Percentiles rank a stretch among this genome's conserved stretches.
These are phyloP conservation scores for Diacarnus erythraeanus DNA, from an alignment of 37 sponge, comb jelly and placozoan genomes.

Conservation along the genomic window DNA sequence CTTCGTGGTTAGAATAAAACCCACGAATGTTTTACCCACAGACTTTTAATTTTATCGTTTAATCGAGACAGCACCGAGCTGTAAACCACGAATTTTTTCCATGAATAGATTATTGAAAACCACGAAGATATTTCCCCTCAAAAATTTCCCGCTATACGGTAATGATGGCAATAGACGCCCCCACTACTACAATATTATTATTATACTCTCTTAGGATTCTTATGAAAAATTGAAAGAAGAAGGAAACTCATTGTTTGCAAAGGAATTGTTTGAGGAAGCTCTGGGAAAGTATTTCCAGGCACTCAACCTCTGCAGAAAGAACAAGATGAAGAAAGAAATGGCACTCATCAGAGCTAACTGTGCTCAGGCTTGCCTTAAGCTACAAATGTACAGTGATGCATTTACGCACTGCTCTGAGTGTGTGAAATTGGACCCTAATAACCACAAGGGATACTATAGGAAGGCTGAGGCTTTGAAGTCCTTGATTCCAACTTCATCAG, in stretches of 20 bases:
- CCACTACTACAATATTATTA: too few relatives aligned
- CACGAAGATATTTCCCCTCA: too few relatives aligned
- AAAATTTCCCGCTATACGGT: too few relatives aligned
- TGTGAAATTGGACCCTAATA: conserved; percentile 20
- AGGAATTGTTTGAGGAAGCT: conserved; percentile 15
- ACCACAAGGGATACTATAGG: conserved; percentile 44
- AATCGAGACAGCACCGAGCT: too few relatives aligned
- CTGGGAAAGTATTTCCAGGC: conserved; percentile 45
- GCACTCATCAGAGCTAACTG: conserved; percentile 43
- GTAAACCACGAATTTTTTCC: too few relatives aligned
- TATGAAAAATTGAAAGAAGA: conserved; percentile 16
- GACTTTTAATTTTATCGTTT: too few relatives aligned
- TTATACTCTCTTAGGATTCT: background rate
- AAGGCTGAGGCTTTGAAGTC: conserved; percentile 33
- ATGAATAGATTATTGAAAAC: too few relatives aligned
- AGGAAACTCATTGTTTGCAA: conserved; percentile 11
- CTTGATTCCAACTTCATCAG: background rate
- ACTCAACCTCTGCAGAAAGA: conserved; percentile 10
- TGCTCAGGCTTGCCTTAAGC: conserved; percentile 42
- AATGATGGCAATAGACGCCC: too few relatives aligned
- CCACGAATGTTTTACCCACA: too few relatives aligned
- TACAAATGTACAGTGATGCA: conserved; percentile 39
- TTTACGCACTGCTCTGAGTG: conserved; percentile 33
- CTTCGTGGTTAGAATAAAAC: too few relatives aligned
- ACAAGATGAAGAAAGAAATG: conserved; percentile 9